Evolutionary conservation across 2,888 invertebrate genomes (phyloP), one percentile per base, ranked within the genome.

Genomic region (Criorhina ranunculi): DNA sequence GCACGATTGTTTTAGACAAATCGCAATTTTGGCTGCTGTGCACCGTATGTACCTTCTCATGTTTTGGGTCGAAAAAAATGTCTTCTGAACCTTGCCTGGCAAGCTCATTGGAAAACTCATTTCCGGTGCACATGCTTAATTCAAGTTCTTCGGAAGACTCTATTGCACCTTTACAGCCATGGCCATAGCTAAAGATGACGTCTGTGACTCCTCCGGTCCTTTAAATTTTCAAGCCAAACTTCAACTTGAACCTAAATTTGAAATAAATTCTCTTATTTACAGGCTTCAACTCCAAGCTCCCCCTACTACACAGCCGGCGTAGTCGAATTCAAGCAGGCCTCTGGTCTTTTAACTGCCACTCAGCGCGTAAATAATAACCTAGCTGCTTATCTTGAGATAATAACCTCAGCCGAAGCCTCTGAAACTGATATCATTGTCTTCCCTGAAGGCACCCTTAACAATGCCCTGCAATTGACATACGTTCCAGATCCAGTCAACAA

Each of bases 341-440:
- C 9, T 1, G 19, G 31, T n/a, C 7, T 7, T 7, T 12, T 77
- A 11, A 19, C 88, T 90, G 77, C 93, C 92, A 0, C 87, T 89
- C 51, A 44, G n/a, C 70, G 92, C 11, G n/a, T 88, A 51, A 59
- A 87, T 0, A 80, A 88, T 35, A 89, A 89, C 64, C 70, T 90
- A 19, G 70, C 78, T 0, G 89, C 86, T 1, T 91, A 91, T 83
- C 53, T 90, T 42, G 87, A 88, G n/a, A 88, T 91, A 7, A 88
- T 91, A 1, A 8, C 67, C 40, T 88, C 88, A 5, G 1, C 64
- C 11, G 85, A 90, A 86, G 89, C 87, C 5, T 82, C 77, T 0
- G 91, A 92, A 77, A 94, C 94, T 0, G 95, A 97, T 87, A 95
- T 97, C 17, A 92, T 97, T 7, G 94, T 96, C 0, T 97, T 97